Conservation (phyloP, 2,888 invertebrate species). For the Elysia crispata region DNA sequence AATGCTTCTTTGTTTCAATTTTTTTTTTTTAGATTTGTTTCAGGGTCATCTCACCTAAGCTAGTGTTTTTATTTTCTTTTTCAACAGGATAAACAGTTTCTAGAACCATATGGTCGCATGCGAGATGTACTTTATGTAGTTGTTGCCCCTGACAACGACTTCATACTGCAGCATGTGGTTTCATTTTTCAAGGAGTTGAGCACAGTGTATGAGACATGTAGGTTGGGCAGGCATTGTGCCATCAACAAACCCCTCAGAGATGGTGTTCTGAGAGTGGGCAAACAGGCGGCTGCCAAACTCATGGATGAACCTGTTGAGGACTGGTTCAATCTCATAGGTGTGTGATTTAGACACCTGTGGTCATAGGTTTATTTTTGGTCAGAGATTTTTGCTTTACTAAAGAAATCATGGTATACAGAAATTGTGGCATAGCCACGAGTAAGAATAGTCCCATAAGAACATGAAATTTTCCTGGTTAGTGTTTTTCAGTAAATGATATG, state of each 20-base stretch:
- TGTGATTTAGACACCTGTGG: conserved; percentile 46
- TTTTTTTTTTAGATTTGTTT: too few species aligned
- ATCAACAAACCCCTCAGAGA: conserved; percentile 89
- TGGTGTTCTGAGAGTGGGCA: conserved; percentile 91
- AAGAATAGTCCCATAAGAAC: too few species aligned
- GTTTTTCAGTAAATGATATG: too few species aligned
- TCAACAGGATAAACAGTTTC: conserved; percentile 89
- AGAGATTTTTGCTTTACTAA: not conserved
- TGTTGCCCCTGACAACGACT: conserved; percentile 94
- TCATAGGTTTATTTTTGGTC: not conserved
- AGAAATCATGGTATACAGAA: too few species aligned
- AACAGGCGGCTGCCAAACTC: conserved; percentile 81
- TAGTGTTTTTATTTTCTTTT: too few species aligned
- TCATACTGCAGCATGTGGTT: conserved; percentile 86
- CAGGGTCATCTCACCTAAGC: too few species aligned
- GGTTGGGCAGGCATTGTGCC: conserved; percentile 94
- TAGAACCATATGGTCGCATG: conserved; percentile 97
- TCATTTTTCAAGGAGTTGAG: conserved; percentile 95
- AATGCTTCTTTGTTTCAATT: too few species aligned
- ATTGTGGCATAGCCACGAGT: too few species aligned
- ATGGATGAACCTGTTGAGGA: conserved; percentile 86
- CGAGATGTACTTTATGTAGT: conserved; percentile 97
- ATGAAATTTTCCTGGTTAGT: not conserved
- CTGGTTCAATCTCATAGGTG: conserved; percentile 89
- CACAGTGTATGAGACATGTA: conserved; percentile 94